Base-by-base conservation (phyloP, 2,113 vertebrate species). In the Rhegmatorhina hoffmannsi region DNA sequence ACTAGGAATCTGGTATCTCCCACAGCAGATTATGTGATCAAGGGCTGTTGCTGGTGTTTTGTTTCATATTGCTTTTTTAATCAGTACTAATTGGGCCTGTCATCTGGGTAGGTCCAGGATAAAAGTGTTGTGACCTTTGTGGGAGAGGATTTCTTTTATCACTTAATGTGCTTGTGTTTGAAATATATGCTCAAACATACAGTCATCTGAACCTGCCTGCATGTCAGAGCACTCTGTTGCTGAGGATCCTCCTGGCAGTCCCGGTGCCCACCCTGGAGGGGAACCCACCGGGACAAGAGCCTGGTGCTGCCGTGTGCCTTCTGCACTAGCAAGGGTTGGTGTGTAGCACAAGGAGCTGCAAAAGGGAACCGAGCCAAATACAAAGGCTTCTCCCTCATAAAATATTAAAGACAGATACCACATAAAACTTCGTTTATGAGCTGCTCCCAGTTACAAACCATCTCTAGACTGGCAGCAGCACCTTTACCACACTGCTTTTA, bases 361-460 rank as follows among this genome's bases (percentile, higher is more conserved):
- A 47, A 80, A 90, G 47, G 43, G 75, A 86, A 75, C 31, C 1
- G 0, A 78, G 73, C 52, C 69, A 84, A 76, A 81, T 34, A 36
- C 9, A 63, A 86, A 75, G n/a, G 56, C 84, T 90, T 95, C 47
- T 95, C 47, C 29, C 47, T 73, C 60, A 80, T 64, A 70, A 83
- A 89, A 52, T 76, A 73, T 50, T 33, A 63, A 92, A 79, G 63
- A 67, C 90, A 94, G 70, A 92, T 93, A 88, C 50, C 44, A 43
- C 60, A 89, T 88, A 95, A 93, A 94, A 56, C 38, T 78, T 78
- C 60, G 34, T 96, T 90, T 96, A 92, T 86, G 86, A 90, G 92
- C 88, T 93, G 90, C 79, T 94, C 36, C 69, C 68, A 56, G 79
- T 94, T 92, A 88, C 72, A 94, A 86, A 75, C 86, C 64, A 68